Percentiles rank a stretch among this genome's conserved stretches.
phyloP scores from a whole-genome alignment of 2,797 vertebrate species.

The Mastacembelus armatus region DNA sequence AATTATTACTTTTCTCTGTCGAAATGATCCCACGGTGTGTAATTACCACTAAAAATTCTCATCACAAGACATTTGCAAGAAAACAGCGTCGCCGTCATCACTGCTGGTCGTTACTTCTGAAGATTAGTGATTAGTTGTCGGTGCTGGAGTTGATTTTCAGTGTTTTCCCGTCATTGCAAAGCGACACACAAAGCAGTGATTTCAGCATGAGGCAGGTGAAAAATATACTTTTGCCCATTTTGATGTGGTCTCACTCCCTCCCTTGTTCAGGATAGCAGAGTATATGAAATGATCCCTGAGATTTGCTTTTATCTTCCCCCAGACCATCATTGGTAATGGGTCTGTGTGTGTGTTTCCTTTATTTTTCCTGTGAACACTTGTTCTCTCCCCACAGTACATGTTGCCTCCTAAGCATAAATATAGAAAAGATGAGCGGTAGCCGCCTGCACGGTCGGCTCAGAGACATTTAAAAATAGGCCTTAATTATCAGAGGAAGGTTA shows the following conservation, averaged over 20 bases:
- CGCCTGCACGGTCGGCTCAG: slow-evolving; percentile 13
- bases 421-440: slow-evolving; percentile 25
- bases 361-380: slow-evolving; percentile 13
- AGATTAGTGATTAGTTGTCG: background rate
- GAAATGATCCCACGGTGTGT: background rate
- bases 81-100: background rate
- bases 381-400: slow-evolving; percentile 1
- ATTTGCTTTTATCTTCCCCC: slow-evolving; percentile 35
- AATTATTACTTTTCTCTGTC: slow-evolving; percentile 21
- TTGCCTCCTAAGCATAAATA: slow-evolving; percentile 33
- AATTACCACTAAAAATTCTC: slow-evolving; percentile 13
- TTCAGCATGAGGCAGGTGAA: slow-evolving; percentile 4
- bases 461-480: slow-evolving; percentile 62
- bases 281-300: slow-evolving; percentile 25
- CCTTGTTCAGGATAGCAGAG: slow-evolving; percentile 13
- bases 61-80: slow-evolving; percentile 15
- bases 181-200: background rate
- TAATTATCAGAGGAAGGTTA: slow-evolving; percentile 55
- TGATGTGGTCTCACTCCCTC: slow-evolving; percentile 12
- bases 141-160: slow-evolving; percentile 4
- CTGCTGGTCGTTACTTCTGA: background rate
- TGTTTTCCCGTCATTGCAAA: background rate
- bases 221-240: background rate
- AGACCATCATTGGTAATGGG: slow-evolving; percentile 25
- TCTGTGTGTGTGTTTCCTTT: background rate